Evolutionary conservation across 2,113 vertebrate species (phyloP).

Genomic region (Nycticorax nycticorax): DNA sequence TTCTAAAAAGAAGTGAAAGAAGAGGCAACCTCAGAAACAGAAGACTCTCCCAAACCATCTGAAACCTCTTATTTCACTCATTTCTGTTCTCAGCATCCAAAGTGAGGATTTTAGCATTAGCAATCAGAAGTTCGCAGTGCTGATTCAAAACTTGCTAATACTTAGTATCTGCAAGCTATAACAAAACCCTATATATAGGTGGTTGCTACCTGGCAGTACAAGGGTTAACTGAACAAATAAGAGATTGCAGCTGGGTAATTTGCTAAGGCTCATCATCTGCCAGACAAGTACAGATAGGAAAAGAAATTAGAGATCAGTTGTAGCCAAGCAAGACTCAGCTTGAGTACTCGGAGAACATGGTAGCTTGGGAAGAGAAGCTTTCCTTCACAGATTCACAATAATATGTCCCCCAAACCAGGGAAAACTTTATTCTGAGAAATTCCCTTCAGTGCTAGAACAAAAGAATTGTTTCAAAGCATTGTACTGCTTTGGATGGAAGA

Average conservation of each 20-base stretch:
- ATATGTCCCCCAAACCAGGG: neutral
- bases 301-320: neutral
- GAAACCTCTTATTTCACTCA: neutral
- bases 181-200: neutral
- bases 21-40: neutral
- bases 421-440: neutral
- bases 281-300: neutral
- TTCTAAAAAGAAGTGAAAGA: neutral
- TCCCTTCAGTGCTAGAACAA: neutral
- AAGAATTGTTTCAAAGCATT: neutral
- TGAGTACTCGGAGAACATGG: neutral
- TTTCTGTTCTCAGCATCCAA: neutral
- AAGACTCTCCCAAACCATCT: neutral
- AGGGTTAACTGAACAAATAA: neutral
- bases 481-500: neutral
- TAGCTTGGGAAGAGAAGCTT: neutral
- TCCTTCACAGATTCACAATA: neutral
- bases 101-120: neutral
- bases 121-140: neutral
- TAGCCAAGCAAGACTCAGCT: neutral
- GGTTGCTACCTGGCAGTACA: neutral
- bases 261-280: neutral
- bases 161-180: neutral
- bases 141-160: neutral
- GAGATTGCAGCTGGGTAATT: neutral